Conservation (phyloP, 2,113 vertebrate species). For the Ramphastos sulfuratus region DNA sequence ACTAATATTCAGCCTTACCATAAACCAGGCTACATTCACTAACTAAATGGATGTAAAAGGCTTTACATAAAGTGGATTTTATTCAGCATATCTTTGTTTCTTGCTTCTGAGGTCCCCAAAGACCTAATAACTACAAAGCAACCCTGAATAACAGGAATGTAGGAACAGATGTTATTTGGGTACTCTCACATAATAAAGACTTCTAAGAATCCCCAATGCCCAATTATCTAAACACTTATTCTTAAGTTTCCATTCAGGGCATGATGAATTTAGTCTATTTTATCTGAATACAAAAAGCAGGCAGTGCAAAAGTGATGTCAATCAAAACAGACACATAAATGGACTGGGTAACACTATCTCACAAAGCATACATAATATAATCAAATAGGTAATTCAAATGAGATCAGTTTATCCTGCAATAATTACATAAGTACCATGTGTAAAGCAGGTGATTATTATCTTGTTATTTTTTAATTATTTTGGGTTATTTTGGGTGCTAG, state of each 20-base stretch:
- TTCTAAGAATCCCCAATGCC: conserved; percentile 77
- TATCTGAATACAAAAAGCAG: conserved; percentile 57
- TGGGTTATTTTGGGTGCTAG: neutral
- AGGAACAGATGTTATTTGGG: conserved; percentile 77
- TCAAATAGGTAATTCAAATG: conserved; percentile 50
- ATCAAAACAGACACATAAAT: conserved; percentile 62
- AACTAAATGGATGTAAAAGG: conserved; percentile 50
- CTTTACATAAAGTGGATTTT: conserved; percentile 58
- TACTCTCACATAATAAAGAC: conserved; percentile 76
- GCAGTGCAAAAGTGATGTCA: conserved; percentile 55
- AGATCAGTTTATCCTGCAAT: conserved; percentile 58
- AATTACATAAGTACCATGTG: conserved; percentile 9
- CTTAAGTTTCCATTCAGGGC: conserved; percentile 62
- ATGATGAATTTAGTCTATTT: conserved; percentile 69
- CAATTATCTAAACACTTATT: conserved; percentile 76
- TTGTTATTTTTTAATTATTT: conserved; percentile 44
- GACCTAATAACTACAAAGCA: conserved; percentile 77
- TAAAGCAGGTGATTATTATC: conserved; percentile 32
- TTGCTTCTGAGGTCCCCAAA: conserved; percentile 69
- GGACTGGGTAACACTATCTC: conserved; percentile 13
- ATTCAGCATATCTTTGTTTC: conserved; percentile 73
- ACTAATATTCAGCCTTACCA: neutral
- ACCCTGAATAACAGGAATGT: conserved; percentile 67
- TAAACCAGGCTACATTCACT: conserved; percentile 1
- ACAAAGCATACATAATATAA: conserved; percentile 45